These are phyloP conservation scores for Habroteleia sp. DNA, from an alignment of 2,888 invertebrate genomes.

Conservation along the genomic window DNA sequence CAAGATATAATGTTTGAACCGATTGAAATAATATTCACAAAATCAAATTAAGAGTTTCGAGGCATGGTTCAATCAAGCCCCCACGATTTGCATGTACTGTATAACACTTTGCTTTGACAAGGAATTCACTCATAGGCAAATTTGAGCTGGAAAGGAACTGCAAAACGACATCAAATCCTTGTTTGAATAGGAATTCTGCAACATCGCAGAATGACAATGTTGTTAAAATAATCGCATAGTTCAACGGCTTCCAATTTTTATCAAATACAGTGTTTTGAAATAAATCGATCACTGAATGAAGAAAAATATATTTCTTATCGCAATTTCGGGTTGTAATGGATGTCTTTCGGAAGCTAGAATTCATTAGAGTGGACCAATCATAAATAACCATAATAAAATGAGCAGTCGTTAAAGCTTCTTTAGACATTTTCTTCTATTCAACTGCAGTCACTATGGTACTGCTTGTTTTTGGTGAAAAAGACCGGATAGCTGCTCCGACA, in stretches of 20 bases:
- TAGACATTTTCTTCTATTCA: background rate
- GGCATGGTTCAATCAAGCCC: too few species aligned
- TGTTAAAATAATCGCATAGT: slow-evolving; percentile 8
- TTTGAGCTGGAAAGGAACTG: too few species aligned
- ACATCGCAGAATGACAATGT: slow-evolving; percentile 25
- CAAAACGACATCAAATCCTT: slow-evolving; percentile 24
- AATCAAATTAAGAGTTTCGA: too few species aligned
- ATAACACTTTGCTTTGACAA: too few species aligned
- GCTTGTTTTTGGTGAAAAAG: slow-evolving; percentile 33
- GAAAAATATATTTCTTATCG: slow-evolving; percentile 24
- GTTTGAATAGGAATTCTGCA: slow-evolving; percentile 13
- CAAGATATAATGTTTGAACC: too few species aligned
- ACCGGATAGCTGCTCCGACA: slow-evolving; percentile 38
- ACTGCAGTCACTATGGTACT: slow-evolving; percentile 33
- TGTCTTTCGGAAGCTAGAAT: slow-evolving; percentile 14
- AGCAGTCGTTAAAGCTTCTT: slow-evolving; percentile 27
- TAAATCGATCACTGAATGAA: slow-evolving; percentile 11
- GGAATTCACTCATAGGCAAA: too few species aligned
- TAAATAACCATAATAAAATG: slow-evolving; percentile 12
- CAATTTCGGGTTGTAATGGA: slow-evolving; percentile 26
- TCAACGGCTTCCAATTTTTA: slow-evolving; percentile 19
- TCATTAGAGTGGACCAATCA: slow-evolving; percentile 11
- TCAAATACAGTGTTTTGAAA: slow-evolving; percentile 17
- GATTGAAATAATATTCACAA: too few species aligned
- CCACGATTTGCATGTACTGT: too few species aligned